Base-by-base conservation (phyloP, 1,140 invertebrate species). In the Sinella curviseta region DNA sequence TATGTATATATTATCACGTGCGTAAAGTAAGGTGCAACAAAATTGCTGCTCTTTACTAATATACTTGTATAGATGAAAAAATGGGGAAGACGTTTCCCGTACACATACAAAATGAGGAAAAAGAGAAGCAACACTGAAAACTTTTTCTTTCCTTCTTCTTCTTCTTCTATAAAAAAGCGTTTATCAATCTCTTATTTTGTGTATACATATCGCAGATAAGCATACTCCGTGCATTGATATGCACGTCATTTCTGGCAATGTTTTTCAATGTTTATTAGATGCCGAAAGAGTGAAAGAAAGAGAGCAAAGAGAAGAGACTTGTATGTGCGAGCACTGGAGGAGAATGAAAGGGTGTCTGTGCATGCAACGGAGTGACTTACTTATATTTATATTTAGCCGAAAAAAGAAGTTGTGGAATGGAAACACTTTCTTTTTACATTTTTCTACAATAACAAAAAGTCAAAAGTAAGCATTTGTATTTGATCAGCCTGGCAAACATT, bases 221-320 rank as follows among this genome's bases (percentile, higher is more conserved):
- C n/a, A n/a, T n/a, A n/a, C n/a, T n/a, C 4, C 55, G n/a, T 24
- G 3, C 55, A 60, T 60, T 60, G 55, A 60, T 60, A 60, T 60
- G 55, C 55, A 60, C 55, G n/a, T 60, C 55, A 60, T 12, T 60
- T 60, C 55, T 60, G 12, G 12, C 55, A 8, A 60, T 60, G 55
- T 60, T 60, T 60, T 60, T 60, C 55, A 24, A 60, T 60, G 55
- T 60, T 60, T 60, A 60, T 60, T 60, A 60, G 55, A 60, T 60
- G 55, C 55, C n/a, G n/a, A n/a, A n/a, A n/a, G n/a, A n/a, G n/a
- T n/a, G n/a, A n/a, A n/a, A n/a, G n/a, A n/a, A n/a, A n/a, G n/a
- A n/a, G n/a, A n/a, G n/a, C n/a, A n/a, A n/a, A n/a, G 55, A 60
- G 55, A 24, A 60, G 55, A 60, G 55, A 14, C 14, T 60, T 60